A percentile compares a stretch with the other conserved stretches of the same genome.
phyloP scores from a whole-genome alignment of 1,140 invertebrate genomes.

The Armadillidium nasatum region DNA sequence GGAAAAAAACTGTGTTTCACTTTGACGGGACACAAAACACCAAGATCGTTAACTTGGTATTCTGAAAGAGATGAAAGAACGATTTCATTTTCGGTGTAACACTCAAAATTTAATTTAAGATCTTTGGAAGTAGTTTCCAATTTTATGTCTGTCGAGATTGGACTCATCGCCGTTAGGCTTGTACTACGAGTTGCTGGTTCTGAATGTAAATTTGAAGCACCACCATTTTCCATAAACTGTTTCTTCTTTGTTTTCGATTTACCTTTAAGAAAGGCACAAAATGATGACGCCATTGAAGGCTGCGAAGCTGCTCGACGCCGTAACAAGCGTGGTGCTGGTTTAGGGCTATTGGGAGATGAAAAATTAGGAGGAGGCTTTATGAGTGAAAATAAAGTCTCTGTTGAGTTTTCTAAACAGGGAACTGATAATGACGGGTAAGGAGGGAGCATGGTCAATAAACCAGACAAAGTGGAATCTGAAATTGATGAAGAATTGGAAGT shows the following conservation, averaged over 20 bases:
- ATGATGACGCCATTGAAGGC: background rate
- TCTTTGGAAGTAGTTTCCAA: background rate
- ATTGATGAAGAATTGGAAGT: background rate
- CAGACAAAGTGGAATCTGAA: background rate
- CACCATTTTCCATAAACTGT: background rate
- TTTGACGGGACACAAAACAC: too few relatives aligned
- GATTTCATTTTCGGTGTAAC: background rate
- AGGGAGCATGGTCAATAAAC: background rate
- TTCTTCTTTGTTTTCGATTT: background rate
- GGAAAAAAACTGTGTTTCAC: too few relatives aligned
- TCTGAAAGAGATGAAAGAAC: background rate
- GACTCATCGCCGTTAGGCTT: background rate
- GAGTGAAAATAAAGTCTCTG: background rate
- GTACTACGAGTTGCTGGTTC: background rate
- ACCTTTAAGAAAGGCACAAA: background rate
- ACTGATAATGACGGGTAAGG: background rate
- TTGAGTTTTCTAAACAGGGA: background rate
- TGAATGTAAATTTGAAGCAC: background rate
- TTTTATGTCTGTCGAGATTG: background rate
- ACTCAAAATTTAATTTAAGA: background rate
- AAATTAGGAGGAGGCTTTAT: background rate
- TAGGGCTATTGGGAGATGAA: background rate
- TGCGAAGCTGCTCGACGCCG: background rate
- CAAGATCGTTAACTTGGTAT: too few relatives aligned
- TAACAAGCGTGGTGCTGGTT: background rate